A percentile compares a stretch with the other conserved stretches of the same genome.
These are phyloP conservation scores for Phylloscopus trochiloides DNA, from an alignment of 2,113 vertebrate genomes.

Conservation along the genomic window DNA sequence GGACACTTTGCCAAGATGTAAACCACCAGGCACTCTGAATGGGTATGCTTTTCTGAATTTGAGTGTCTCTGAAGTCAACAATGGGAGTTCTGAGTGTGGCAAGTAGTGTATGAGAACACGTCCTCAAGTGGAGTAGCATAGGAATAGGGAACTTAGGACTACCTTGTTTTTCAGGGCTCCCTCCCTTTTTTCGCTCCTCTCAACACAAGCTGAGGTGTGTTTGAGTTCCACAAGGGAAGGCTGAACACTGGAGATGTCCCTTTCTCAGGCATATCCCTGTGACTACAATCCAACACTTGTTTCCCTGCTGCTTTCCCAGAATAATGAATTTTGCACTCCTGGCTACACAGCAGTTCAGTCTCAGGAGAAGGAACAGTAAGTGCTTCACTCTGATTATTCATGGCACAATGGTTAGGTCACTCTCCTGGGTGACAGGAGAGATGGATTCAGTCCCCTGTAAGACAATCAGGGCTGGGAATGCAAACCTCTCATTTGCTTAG, in stretches of 20 bases:
- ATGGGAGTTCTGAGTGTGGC: neutral
- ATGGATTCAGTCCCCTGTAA: constrained; percentile 20
- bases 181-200: accelerated
- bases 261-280: neutral
- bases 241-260: neutral
- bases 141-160: neutral
- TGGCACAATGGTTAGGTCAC: neutral
- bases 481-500: constrained; percentile 5
- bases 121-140: neutral
- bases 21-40: accelerated
- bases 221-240: neutral
- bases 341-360: neutral
- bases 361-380: neutral
- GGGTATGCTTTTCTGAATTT: neutral
- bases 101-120: neutral
- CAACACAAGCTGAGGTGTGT: neutral
- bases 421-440: neutral
- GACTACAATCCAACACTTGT: neutral
- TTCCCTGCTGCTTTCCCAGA: neutral
- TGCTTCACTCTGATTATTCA: neutral
- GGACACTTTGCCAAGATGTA: neutral
- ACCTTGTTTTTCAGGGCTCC: neutral
- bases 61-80: neutral
- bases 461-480: neutral
- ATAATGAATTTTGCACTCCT: constrained; percentile 34